phyloP scores from a whole-genome alignment of 2,113 vertebrate genomes.

The Platysternon megacephalum region DNA sequence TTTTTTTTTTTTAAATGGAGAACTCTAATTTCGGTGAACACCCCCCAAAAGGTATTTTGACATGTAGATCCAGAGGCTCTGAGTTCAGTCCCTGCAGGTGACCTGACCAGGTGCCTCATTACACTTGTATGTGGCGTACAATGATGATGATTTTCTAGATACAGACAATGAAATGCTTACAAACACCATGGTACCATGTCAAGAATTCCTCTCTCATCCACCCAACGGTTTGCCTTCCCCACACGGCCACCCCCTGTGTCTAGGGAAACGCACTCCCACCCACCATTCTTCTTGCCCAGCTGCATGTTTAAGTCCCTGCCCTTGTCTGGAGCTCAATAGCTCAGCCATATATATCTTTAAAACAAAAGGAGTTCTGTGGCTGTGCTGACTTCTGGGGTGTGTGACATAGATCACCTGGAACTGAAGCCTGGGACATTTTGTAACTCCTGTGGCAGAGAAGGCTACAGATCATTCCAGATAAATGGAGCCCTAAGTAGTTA shows the following conservation, averaged over 20 bases:
- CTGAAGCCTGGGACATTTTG: neutral
- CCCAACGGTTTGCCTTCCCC: neutral
- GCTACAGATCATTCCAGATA: conserved; percentile 53
- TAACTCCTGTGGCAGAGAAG: conserved; percentile 22
- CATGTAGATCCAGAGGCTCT: accelerated
- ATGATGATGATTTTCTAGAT: neutral
- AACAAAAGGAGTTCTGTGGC: neutral
- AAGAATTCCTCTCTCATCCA: neutral
- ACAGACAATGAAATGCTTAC: neutral
- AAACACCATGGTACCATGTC: accelerated
- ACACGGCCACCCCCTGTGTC: neutral
- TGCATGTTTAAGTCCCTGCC: neutral
- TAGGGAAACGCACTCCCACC: neutral
- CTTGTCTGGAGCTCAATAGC: neutral
- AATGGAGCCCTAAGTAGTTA: conserved; percentile 50
- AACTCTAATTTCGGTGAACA: neutral
- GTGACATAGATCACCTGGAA: conserved; percentile 58
- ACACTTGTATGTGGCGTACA: accelerated
- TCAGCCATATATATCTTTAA: accelerated
- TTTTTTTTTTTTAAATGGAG: neutral
- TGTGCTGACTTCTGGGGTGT: neutral
- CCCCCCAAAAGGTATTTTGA: neutral
- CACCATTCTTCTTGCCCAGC: neutral
- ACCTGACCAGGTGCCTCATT: neutral
- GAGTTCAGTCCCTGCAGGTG: neutral